Evolutionary conservation across 2,797 vertebrate species (phyloP).

Genomic region (Platyrinchus mystaceus): DNA sequence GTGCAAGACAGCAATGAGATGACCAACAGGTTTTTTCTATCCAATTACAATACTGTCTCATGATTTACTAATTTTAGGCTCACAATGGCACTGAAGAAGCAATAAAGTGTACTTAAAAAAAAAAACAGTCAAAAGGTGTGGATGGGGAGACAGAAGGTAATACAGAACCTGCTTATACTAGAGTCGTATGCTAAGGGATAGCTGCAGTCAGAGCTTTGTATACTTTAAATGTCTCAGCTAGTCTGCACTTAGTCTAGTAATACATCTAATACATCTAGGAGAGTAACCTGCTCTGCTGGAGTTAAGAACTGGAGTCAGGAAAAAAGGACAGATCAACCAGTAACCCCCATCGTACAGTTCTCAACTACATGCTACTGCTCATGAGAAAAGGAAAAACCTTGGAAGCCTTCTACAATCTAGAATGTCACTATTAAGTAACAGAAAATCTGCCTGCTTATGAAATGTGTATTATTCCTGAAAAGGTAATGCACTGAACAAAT

Average conservation of each 20-base stretch:
- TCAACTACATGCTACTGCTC: background rate
- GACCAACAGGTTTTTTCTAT: background rate
- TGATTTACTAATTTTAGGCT: background rate
- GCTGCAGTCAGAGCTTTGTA: background rate
- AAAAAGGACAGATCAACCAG: background rate
- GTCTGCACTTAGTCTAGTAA: background rate
- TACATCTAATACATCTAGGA: background rate
- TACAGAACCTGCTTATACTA: background rate
- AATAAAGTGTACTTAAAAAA: background rate
- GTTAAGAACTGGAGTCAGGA: background rate
- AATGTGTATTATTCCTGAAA: background rate
- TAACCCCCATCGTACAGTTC: background rate
- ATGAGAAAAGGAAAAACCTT: background rate
- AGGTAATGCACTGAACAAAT: background rate
- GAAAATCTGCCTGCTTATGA: background rate
- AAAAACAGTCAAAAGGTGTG: background rate
- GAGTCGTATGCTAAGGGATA: background rate
- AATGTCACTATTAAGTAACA: background rate
- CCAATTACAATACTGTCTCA: rapidly evolving
- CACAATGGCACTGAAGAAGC: background rate
- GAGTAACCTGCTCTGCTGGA: background rate
- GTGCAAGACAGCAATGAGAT: background rate
- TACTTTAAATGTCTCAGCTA: background rate
- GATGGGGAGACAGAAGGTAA: background rate
- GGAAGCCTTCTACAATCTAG: background rate